phyloP scores from a whole-genome alignment of 1,140 invertebrate genomes.

The Euglossa dilemma region DNA sequence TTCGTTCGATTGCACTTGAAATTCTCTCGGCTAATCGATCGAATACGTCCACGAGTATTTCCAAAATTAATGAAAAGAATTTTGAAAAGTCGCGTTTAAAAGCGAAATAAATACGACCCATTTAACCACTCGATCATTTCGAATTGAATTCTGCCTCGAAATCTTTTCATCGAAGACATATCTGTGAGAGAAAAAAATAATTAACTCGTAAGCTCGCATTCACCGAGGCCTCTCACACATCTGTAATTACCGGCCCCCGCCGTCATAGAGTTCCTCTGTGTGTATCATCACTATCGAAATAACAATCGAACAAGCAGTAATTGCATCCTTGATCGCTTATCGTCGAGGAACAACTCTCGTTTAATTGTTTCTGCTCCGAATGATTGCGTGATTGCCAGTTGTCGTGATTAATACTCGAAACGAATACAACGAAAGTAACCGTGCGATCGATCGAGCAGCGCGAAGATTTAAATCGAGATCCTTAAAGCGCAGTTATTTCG shows the following conservation, averaged over 20 bases:
- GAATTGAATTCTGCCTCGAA: neutral
- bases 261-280: neutral
- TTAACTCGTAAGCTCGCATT: neutral
- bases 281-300: constrained; percentile 23
- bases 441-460: neutral
- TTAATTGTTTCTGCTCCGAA: constrained; percentile 39
- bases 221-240: neutral
- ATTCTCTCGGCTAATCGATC: too few species aligned
- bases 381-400: constrained; percentile 23
- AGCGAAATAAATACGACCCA: too few species aligned
- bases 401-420: constrained; percentile 18
- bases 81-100: too few species aligned
- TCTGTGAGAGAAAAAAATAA: neutral
- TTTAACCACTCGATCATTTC: neutral
- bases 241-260: neutral
- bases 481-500: neutral
- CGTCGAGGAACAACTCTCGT: constrained; percentile 2
- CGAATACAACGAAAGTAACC: constrained; percentile 10
- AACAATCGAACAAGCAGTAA: constrained; percentile 27
- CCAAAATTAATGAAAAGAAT: too few species aligned
- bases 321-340: constrained; percentile 31
- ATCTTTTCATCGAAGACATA: neutral
- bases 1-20: too few species aligned
- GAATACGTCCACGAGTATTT: too few species aligned
- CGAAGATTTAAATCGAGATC: constrained; percentile 6